These are phyloP conservation scores for Drosophila dives DNA, from an alignment of 2,888 invertebrate genomes.

Conservation along the genomic window DNA sequence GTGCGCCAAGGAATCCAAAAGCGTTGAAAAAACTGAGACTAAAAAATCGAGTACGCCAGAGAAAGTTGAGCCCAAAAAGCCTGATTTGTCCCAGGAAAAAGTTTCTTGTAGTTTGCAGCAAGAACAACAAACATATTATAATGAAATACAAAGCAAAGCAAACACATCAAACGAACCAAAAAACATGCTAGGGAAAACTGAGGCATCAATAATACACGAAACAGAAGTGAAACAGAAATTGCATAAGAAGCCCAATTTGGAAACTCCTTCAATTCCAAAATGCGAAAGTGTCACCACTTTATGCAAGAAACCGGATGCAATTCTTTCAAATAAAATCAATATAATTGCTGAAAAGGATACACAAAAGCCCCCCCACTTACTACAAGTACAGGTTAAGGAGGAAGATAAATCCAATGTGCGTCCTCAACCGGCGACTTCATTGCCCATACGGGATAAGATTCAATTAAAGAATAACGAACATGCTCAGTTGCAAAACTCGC, in stretches of 20 bases:
- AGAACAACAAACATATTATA: slow-evolving; percentile 16
- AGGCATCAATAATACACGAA: slow-evolving; percentile 18
- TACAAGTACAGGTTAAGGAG: slow-evolving; percentile 80
- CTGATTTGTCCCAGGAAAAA: slow-evolving; percentile 9
- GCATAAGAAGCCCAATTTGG: slow-evolving; percentile 41
- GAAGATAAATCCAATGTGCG: slow-evolving; percentile 70
- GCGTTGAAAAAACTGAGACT: slow-evolving; percentile 2
- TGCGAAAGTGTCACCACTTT: slow-evolving; percentile 27
- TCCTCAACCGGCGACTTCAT: slow-evolving; percentile 31
- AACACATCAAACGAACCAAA: slow-evolving; percentile 16
- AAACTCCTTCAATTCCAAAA: slow-evolving; percentile 30
- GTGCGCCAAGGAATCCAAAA: slow-evolving; percentile 3
- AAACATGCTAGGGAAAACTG: slow-evolving; percentile 14
- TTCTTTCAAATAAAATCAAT: slow-evolving; percentile 37
- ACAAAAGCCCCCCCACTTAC: slow-evolving; percentile 48
- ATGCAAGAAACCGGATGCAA: slow-evolving; percentile 49
- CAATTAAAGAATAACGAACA: slow-evolving; percentile 76
- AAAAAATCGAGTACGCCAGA: background rate
- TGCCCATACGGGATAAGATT: slow-evolving; percentile 71
- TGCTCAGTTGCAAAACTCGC: slow-evolving; percentile 76
- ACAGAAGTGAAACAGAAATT: slow-evolving; percentile 54
- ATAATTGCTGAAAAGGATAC: slow-evolving; percentile 47
- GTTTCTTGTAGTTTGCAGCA: slow-evolving; percentile 7
- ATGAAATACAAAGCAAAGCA: slow-evolving; percentile 24
- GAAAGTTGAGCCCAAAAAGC: slow-evolving; percentile 9